Percentiles rank a stretch among this genome's conserved stretches.
phyloP scores from a whole-genome alignment of 1,140 invertebrate species.

The Littorina saxatilis region DNA sequence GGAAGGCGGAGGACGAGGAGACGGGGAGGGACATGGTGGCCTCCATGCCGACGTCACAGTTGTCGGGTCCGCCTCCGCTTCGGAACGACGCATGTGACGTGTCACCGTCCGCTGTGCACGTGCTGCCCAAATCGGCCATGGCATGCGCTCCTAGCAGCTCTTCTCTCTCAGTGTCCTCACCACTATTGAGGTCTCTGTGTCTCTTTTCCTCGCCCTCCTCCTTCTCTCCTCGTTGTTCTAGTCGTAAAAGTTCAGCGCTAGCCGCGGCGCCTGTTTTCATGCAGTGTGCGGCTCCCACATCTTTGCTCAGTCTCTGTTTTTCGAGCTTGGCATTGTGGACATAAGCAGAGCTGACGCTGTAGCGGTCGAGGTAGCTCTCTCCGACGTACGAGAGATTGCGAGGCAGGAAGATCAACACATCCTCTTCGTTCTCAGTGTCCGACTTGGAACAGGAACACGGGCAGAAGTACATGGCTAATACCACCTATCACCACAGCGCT shows the following conservation, averaged over 20 bases:
- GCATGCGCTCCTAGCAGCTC: not conserved
- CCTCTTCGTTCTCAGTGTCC: constrained; percentile 42
- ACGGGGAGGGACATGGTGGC: constrained; percentile 1
- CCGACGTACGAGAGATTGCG: constrained; percentile 68
- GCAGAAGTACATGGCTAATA: constrained; percentile 34
- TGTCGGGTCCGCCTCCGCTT: constrained; percentile 11
- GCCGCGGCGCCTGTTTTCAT: constrained; percentile 1
- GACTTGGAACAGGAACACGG: constrained; percentile 43
- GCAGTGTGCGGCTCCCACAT: constrained; percentile 16
- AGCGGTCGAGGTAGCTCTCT: constrained; percentile 63
- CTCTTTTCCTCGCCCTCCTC: constrained; percentile 46
- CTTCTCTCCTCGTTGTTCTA: constrained; percentile 34
- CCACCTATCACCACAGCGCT: not conserved
- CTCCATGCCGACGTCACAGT: not conserved
- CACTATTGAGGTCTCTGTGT: constrained; percentile 60
- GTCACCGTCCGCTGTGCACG: not conserved
- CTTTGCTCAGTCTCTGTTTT: constrained; percentile 1
- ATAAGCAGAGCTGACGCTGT: constrained; percentile 61
- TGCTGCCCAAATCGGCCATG: not conserved
- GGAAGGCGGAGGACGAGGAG: not conserved
- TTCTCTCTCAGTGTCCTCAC: not conserved
- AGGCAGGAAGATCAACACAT: constrained; percentile 48
- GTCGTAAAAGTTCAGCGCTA: not conserved
- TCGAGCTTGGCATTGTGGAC: constrained; percentile 55
- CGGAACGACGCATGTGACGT: not conserved